A percentile compares a stretch with the other conserved stretches of the same genome.
Conservation (phyloP, 1,140 invertebrate genomes). For the Ridgeia piscesae region DNA sequence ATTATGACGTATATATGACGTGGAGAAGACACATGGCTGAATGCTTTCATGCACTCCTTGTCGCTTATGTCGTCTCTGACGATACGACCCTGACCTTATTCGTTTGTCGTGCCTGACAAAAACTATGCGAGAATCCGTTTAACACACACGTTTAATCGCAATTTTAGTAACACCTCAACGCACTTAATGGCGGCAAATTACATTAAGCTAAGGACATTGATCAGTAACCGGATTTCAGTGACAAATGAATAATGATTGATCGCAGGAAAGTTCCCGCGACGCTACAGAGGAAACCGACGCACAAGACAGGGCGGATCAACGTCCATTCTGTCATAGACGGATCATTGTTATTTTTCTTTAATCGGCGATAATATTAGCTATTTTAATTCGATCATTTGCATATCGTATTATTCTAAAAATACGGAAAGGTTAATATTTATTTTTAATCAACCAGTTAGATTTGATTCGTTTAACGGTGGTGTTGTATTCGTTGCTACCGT, state of each 20-base stretch:
- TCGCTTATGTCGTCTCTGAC: background rate
- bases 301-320: background rate
- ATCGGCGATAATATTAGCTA: no score
- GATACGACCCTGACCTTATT: background rate
- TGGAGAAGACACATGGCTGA: background rate
- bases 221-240: background rate
- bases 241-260: background rate
- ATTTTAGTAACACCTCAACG: background rate
- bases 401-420: no score
- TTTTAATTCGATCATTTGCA: no score
- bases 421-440: no score
- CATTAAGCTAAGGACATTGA: background rate
- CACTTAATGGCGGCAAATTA: background rate
- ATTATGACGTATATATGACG: background rate
- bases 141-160: background rate
- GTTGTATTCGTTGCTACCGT: no score
- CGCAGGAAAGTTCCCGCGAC: background rate
- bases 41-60: background rate
- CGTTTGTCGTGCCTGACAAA: background rate
- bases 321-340: no score
- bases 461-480: no score
- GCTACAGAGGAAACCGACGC: background rate
- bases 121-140: background rate
- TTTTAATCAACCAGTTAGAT: no score
- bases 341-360: no score